phyloP scores from a whole-genome alignment of 1,140 invertebrate species.

The Arion vulgaris region DNA sequence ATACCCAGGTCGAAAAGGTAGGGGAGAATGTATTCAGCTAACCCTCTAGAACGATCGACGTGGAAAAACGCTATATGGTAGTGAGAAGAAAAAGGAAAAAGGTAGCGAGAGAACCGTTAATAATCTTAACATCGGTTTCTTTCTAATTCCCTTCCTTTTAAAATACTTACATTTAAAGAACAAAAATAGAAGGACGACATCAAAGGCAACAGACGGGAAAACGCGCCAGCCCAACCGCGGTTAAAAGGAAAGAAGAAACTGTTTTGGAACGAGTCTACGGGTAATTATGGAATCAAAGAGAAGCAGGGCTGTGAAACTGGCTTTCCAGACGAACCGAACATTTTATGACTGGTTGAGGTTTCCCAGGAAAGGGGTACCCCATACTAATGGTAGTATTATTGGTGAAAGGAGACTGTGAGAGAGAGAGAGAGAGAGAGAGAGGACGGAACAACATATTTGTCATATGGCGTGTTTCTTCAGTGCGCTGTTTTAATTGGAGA shows the following conservation, averaged over 20 bases:
- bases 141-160: neutral
- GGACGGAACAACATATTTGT: too few relatives aligned
- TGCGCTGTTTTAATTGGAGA: too few relatives aligned
- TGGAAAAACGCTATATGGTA: neutral
- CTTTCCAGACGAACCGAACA: slow-evolving; percentile 1
- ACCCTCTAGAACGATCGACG: neutral
- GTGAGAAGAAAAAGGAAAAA: too few relatives aligned
- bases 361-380: too few relatives aligned
- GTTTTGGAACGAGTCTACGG: neutral
- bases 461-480: too few relatives aligned
- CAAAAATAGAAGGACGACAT: neutral
- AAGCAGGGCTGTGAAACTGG: neutral
- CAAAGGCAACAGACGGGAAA: neutral
- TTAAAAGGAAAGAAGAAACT: neutral
- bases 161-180: neutral
- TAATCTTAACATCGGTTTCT: neutral
- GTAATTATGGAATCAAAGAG: slow-evolving; percentile 30
- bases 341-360: neutral
- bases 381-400: too few relatives aligned
- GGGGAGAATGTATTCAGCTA: neutral
- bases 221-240: neutral
- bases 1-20: slow-evolving; percentile 3
- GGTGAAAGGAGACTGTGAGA: too few relatives aligned
- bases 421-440: too few relatives aligned
- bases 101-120: neutral